phyloP scores from a whole-genome alignment of 2,888 invertebrate genomes.

The Cheilosia pagana region DNA sequence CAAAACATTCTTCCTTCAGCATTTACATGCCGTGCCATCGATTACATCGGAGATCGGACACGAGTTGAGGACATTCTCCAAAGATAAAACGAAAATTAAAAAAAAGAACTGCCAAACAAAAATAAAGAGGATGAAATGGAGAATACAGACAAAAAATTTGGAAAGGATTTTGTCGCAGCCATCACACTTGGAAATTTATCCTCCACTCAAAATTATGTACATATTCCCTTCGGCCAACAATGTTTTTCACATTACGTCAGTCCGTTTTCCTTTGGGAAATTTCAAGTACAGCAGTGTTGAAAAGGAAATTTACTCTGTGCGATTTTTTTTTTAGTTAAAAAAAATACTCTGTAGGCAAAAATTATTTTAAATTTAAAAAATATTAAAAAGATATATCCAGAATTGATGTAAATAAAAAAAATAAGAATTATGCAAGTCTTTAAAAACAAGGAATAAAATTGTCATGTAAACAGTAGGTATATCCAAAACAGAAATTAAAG shows the following conservation, averaged over 20 bases:
- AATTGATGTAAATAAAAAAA: too few species aligned
- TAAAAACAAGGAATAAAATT: too few species aligned
- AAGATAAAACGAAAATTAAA: conserved; percentile 23
- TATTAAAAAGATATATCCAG: too few species aligned
- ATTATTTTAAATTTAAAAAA: too few species aligned
- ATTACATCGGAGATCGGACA: conserved; percentile 55
- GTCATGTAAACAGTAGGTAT: too few species aligned
- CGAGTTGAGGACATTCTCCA: conserved; percentile 39
- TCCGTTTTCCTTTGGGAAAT: conserved; percentile 25
- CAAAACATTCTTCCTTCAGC: conserved; percentile 37
- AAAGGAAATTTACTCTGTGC: neutral
- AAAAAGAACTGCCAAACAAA: conserved; percentile 53
- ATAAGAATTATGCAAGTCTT: too few species aligned
- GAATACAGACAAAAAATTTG: conserved; percentile 34
- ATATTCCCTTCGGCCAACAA: conserved; percentile 49
- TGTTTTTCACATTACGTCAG: conserved; percentile 35
- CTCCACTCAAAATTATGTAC: conserved; percentile 43
- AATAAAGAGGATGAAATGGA: conserved; percentile 10
- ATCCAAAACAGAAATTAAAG: too few species aligned
- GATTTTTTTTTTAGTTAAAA: too few species aligned
- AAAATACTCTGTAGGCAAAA: too few species aligned
- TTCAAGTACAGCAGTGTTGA: neutral
- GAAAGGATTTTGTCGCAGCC: conserved; percentile 70
- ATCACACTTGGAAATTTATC: conserved; percentile 55
- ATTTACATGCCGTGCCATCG: conserved; percentile 71